Percentiles rank a stretch among this genome's conserved stretches.
These are phyloP conservation scores for Crypturellus tataupa DNA, from an alignment of 2,797 vertebrate genomes.

Conservation along the genomic window DNA sequence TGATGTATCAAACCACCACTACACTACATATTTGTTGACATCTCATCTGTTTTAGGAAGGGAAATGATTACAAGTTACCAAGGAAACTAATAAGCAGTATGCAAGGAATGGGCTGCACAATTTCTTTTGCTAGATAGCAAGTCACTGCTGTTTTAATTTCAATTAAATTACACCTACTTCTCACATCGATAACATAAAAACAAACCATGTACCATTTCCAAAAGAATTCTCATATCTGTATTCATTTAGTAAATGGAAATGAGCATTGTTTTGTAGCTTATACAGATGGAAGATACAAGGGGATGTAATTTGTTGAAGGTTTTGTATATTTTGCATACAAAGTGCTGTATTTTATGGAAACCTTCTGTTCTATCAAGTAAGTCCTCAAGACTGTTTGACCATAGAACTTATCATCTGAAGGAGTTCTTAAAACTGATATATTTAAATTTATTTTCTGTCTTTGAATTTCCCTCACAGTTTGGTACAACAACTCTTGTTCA, in stretches of 20 bases:
- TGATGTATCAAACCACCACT: constrained; percentile 75
- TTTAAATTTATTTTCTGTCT: neutral
- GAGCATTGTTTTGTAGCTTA: neutral
- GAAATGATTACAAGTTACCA: constrained; percentile 80
- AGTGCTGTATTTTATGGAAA: neutral
- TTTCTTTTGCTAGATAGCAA: constrained; percentile 63
- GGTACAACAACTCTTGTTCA: neutral
- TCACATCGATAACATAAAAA: constrained; percentile 47
- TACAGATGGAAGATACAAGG: neutral
- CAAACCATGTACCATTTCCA: constrained; percentile 4
- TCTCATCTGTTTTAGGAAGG: constrained; percentile 79
- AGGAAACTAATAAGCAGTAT: constrained; percentile 78
- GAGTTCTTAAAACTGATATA: neutral
- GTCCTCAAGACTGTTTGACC: neutral
- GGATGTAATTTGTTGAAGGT: neutral
- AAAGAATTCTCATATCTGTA: neutral
- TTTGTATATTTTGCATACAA: neutral
- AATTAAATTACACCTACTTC: constrained; percentile 70
- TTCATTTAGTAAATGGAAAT: constrained; percentile 43
- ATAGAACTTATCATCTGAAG: neutral
- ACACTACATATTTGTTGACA: constrained; percentile 77
- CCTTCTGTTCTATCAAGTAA: neutral
- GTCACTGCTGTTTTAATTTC: constrained; percentile 70
- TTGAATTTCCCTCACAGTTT: neutral
- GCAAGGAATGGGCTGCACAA: constrained; percentile 59